These are phyloP conservation scores for Malurus cyaneus DNA, from an alignment of 2,113 vertebrate genomes.

Conservation along the genomic window DNA sequence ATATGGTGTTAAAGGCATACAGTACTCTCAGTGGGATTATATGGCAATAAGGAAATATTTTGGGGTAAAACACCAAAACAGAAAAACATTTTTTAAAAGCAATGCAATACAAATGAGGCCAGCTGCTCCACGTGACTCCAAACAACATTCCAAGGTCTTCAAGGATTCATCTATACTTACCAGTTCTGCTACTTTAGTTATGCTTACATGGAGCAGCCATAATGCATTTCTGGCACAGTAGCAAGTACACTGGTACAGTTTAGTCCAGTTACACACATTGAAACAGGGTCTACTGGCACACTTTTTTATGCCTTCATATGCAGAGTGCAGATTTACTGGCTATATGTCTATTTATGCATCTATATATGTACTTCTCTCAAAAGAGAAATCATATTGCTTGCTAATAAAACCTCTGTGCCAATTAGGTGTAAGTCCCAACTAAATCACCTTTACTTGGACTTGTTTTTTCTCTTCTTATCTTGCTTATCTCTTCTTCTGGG, in stretches of 20 bases:
- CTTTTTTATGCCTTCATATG: not conserved
- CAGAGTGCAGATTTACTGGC: not conserved
- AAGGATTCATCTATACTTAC: not conserved
- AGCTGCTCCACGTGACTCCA: not conserved
- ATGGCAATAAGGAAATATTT: not conserved
- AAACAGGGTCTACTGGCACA: not conserved
- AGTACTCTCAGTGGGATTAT: not conserved
- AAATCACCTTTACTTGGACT: not conserved
- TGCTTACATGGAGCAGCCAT: not conserved
- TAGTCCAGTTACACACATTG: not conserved
- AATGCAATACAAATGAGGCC: not conserved
- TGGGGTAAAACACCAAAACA: not conserved
- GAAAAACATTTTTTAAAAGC: not conserved
- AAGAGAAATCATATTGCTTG: not conserved
- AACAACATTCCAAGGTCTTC: not conserved
- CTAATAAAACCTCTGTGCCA: not conserved
- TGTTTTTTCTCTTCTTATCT: not conserved
- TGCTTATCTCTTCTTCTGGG: not conserved
- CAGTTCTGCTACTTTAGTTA: slow-evolving; percentile 21
- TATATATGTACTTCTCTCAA: not conserved
- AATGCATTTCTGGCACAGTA: not conserved
- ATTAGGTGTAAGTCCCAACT: not conserved
- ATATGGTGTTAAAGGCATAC: not conserved
- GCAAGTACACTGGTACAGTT: not conserved
- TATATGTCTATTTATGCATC: not conserved